A percentile compares a stretch with the other conserved stretches of the same genome.
phyloP scores from a whole-genome alignment of 2,797 vertebrate genomes.

The Apodemus agrarius region DNA sequence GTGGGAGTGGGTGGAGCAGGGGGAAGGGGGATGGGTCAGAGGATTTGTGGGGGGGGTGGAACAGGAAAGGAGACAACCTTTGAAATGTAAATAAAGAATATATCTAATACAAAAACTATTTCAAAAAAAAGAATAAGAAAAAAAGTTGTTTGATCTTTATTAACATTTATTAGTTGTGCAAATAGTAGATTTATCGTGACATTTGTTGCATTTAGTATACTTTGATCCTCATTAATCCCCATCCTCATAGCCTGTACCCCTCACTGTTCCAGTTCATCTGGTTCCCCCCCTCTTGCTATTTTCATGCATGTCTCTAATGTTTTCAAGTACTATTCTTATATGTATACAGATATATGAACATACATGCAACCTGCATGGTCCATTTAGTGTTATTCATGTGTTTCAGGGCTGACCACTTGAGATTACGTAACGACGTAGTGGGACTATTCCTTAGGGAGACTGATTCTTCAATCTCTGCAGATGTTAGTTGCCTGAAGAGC shows the following conservation, averaged over 20 bases:
- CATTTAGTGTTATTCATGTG: neutral
- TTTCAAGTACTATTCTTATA: neutral
- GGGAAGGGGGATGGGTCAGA: too few relatives aligned
- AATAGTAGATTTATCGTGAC: neutral
- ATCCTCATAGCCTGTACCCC: neutral
- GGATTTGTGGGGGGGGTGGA: too few relatives aligned
- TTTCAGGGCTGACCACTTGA: neutral
- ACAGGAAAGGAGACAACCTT: too few relatives aligned
- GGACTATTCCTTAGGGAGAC: neutral
- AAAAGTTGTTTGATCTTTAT: neutral
- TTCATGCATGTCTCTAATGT: neutral
- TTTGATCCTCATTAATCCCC: neutral
- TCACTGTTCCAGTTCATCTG: neutral
- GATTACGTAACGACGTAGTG: neutral
- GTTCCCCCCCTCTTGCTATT: neutral
- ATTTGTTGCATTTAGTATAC: neutral
- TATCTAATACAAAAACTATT: too few relatives aligned
- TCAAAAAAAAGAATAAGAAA: too few relatives aligned
- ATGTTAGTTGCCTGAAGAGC: neutral
- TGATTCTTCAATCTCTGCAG: neutral
- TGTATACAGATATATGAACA: neutral
- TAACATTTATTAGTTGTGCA: neutral
- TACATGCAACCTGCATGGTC: neutral
- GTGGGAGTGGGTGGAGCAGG: too few relatives aligned
- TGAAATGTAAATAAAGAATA: too few relatives aligned